A percentile compares a stretch with the other conserved stretches of the same genome.
These are phyloP conservation scores for Battus philenor DNA, from an alignment of 1,140 invertebrate genomes.

Conservation along the genomic window DNA sequence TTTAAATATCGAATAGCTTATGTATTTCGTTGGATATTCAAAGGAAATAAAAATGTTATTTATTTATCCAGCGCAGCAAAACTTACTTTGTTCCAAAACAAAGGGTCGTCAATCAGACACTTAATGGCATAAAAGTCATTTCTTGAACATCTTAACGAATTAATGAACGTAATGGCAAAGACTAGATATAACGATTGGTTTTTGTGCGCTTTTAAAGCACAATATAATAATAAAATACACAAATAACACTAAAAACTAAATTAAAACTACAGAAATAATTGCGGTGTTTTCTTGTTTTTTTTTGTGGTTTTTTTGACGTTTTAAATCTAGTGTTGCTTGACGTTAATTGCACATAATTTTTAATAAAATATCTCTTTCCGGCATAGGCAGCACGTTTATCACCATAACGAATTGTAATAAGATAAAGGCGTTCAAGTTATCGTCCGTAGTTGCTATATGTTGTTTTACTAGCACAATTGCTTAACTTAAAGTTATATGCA, in stretches of 20 bases:
- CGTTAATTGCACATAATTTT: conserved; percentile 67
- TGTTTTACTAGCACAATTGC: too few relatives aligned
- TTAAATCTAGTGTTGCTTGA: conserved; percentile 70
- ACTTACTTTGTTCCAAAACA: conserved; percentile 58
- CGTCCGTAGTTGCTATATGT: background rate
- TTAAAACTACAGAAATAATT: conserved; percentile 55
- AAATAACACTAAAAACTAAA: conserved; percentile 68
- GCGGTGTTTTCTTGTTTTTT: conserved; percentile 53
- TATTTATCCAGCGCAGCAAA: too few relatives aligned
- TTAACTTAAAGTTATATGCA: background rate
- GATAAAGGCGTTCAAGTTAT: background rate
- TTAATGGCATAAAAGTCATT: conserved; percentile 64
- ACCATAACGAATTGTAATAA: conserved; percentile 5
- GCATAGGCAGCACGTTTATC: conserved; percentile 47
- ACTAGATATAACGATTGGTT: conserved; percentile 61
- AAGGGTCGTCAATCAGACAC: conserved; percentile 55
- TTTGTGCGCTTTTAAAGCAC: conserved; percentile 31
- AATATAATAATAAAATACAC: conserved; percentile 60
- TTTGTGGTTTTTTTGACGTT: conserved; percentile 64
- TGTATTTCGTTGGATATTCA: too few relatives aligned
- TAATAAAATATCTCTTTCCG: conserved; percentile 52
- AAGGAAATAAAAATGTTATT: too few relatives aligned
- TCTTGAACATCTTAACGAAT: conserved; percentile 28
- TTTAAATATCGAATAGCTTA: too few relatives aligned
- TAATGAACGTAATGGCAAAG: conserved; percentile 40